These are phyloP conservation scores for Anniella stebbinsi DNA, from an alignment of 2,797 vertebrate species.

Conservation along the genomic window DNA sequence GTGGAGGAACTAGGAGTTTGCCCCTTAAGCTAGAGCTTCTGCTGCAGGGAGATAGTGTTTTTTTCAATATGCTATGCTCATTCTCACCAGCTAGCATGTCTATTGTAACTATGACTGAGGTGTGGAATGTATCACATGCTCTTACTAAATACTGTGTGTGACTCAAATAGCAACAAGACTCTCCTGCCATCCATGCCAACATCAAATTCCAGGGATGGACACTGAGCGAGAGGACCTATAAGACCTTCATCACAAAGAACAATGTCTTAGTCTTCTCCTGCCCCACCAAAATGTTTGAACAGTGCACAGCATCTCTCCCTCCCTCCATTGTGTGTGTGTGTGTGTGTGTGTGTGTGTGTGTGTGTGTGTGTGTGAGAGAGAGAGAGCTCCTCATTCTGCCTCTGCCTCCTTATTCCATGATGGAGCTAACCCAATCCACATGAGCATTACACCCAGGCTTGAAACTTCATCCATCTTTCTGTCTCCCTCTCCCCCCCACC, in stretches of 20 bases:
- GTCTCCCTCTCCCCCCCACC: no score
- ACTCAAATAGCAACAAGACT: conserved; percentile 6
- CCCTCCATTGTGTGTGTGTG: not conserved
- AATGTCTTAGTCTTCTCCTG: no score
- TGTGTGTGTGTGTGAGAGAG: not conserved
- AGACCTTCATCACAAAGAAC: no score
- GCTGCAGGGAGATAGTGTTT: not conserved
- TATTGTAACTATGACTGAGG: not conserved
- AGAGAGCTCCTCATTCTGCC: not conserved
- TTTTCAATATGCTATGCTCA: not conserved
- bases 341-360: not conserved
- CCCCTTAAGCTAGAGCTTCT: not conserved
- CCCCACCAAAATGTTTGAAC: not conserved
- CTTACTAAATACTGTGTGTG: no score
- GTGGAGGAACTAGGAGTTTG: not conserved
- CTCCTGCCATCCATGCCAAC: not conserved
- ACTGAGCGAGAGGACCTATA: not conserved
- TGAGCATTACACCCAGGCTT: not conserved
- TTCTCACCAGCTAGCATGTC: not conserved
- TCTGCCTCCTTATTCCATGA: not conserved
- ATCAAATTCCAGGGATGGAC: not conserved
- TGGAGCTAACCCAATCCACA: not conserved
- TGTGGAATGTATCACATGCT: not conserved
- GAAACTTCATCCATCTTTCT: not conserved
- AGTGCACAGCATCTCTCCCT: not conserved